These are phyloP conservation scores for Chaetodon trifasciatus DNA, from an alignment of 2,797 vertebrate species.

Conservation along the genomic window DNA sequence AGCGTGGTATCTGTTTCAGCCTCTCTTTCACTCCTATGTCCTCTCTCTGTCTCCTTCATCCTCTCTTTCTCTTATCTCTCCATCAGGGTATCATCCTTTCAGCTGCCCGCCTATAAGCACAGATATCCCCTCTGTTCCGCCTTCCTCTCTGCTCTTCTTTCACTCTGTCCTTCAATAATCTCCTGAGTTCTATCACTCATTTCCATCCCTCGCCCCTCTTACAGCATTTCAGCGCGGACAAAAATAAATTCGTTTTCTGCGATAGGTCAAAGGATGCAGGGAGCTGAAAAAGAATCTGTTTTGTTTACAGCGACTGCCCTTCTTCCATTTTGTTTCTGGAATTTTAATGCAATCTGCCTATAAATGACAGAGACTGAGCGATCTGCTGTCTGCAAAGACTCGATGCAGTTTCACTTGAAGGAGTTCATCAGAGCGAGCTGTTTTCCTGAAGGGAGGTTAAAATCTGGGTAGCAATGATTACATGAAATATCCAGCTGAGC, in stretches of 20 bases:
- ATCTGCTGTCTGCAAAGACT: slow-evolving; percentile 46
- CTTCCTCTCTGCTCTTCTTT: slow-evolving; percentile 73
- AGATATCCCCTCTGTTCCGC: slow-evolving; percentile 76
- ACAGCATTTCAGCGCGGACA: slow-evolving; percentile 34
- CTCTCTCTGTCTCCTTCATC: slow-evolving; percentile 55
- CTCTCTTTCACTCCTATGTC: slow-evolving; percentile 61
- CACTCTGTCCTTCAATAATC: slow-evolving; percentile 72
- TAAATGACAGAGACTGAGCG: slow-evolving; percentile 22
- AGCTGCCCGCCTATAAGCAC: slow-evolving; percentile 59
- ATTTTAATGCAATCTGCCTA: slow-evolving; percentile 13
- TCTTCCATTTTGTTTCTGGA: slow-evolving; percentile 18
- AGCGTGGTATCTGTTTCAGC: slow-evolving; percentile 65
- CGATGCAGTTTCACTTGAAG: slow-evolving; percentile 26
- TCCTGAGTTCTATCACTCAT: slow-evolving; percentile 67
- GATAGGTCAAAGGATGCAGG: slow-evolving; percentile 21
- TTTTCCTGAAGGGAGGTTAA: slow-evolving; percentile 62
- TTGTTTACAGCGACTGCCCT: slow-evolving; percentile 12
- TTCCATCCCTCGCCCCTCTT: slow-evolving; percentile 57
- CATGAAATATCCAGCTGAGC: slow-evolving; percentile 60
- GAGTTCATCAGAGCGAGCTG: slow-evolving; percentile 52
- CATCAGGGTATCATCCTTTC: slow-evolving; percentile 79
- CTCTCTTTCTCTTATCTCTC: slow-evolving; percentile 74
- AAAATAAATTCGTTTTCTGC: slow-evolving; percentile 44
- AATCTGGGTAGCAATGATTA: slow-evolving; percentile 65
- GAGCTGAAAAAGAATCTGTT: not conserved